These are phyloP conservation scores for Drosophila aldrichi DNA, from an alignment of 2,888 invertebrate genomes.

Conservation along the genomic window DNA sequence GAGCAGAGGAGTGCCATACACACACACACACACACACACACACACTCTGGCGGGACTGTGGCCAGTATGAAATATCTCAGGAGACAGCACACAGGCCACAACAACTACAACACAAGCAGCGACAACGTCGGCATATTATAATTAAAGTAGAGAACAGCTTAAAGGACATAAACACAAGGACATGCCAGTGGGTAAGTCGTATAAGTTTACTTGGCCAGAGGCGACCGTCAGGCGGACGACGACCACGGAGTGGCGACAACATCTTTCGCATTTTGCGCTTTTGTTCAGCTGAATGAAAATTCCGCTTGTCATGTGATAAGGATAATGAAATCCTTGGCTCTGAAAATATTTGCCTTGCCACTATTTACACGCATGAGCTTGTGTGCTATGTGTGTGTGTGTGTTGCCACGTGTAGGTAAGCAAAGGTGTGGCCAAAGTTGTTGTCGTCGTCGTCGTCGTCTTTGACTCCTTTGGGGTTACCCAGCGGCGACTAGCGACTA, in stretches of 20 bases:
- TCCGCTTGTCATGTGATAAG: slow-evolving; percentile 78
- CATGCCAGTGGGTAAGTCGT: slow-evolving; percentile 42
- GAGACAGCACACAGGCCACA: slow-evolving; percentile 70
- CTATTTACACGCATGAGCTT: slow-evolving; percentile 57
- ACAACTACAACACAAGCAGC: slow-evolving; percentile 18
- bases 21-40: slow-evolving; percentile 23
- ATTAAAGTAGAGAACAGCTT: slow-evolving; percentile 82
- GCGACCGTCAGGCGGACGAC: slow-evolving; percentile 53
- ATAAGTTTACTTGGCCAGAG: slow-evolving; percentile 46
- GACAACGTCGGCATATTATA: slow-evolving; percentile 63
- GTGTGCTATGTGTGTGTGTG: slow-evolving; percentile 5
- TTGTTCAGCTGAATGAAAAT: slow-evolving; percentile 58
- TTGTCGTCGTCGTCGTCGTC: slow-evolving; percentile 60
- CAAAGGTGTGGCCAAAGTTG: slow-evolving; percentile 79
- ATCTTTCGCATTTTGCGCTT: slow-evolving; percentile 68
- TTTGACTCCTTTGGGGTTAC: slow-evolving; percentile 68
- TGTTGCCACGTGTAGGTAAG: slow-evolving; percentile 59
- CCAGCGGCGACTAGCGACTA: slow-evolving; percentile 30
- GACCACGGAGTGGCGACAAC: slow-evolving; percentile 57
- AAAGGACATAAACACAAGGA: slow-evolving; percentile 66
- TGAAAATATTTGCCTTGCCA: slow-evolving; percentile 78
- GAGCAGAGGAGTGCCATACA: slow-evolving; percentile 62
- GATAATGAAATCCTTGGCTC: slow-evolving; percentile 84
- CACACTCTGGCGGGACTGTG: slow-evolving; percentile 21
- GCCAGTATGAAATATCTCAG: slow-evolving; percentile 71